These are phyloP conservation scores for Eupithecia vulgata DNA, from an alignment of 2,888 invertebrate genomes.

Conservation along the genomic window DNA sequence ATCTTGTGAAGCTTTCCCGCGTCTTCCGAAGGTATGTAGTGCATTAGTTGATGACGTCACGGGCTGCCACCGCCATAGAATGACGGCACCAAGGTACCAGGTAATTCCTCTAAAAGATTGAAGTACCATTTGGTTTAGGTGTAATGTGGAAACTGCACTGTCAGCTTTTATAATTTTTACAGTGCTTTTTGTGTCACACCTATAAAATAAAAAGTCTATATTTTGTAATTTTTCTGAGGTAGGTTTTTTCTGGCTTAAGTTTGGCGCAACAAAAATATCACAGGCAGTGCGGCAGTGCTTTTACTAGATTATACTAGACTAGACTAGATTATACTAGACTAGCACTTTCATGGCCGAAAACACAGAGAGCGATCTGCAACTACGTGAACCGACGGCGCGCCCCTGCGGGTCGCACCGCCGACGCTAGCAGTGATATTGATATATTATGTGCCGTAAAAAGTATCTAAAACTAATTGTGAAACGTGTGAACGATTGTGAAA, in stretches of 20 bases:
- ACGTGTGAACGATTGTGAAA: too few species aligned
- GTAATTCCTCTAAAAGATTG: constrained; percentile 74
- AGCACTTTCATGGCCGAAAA: too few species aligned
- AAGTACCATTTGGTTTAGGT: constrained; percentile 63
- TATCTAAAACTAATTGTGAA: too few species aligned
- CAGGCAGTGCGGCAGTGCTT: not conserved
- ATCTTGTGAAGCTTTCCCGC: constrained; percentile 9
- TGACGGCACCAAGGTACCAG: constrained; percentile 33
- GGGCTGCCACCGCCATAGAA: constrained; percentile 55
- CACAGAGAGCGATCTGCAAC: too few species aligned
- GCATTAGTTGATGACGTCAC: constrained; percentile 81
- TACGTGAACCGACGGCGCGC: too few species aligned
- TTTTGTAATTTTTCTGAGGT: not conserved
- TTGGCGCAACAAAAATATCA: not conserved
- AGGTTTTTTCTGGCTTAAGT: not conserved
- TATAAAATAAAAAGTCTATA: not conserved
- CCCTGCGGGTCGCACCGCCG: too few species aligned
- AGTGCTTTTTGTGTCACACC: constrained; percentile 2
- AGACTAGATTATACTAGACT: too few species aligned
- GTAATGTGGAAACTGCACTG: constrained; percentile 50
- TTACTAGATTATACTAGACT: too few species aligned
- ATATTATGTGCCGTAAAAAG: too few species aligned
- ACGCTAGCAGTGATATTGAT: too few species aligned
- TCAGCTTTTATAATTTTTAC: not conserved
- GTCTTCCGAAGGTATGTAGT: constrained; percentile 52